Evolutionary conservation across 2,888 invertebrate species (phyloP).

Genomic region (Ptilodon capucinus): DNA sequence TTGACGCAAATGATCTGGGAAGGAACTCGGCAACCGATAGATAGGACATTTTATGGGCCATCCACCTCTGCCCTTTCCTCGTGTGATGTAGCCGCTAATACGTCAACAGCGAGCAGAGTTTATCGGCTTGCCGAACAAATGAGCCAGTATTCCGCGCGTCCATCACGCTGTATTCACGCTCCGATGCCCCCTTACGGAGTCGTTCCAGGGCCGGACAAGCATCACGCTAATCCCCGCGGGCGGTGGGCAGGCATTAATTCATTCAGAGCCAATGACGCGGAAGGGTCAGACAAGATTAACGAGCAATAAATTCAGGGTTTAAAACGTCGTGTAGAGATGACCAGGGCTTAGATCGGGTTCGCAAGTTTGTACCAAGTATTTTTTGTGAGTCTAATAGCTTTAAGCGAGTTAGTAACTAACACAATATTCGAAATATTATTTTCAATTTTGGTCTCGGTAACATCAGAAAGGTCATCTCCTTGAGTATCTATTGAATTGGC

Average conservation of each 20-base stretch:
- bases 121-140: constrained; percentile 23
- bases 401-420: too few relatives aligned
- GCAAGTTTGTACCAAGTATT: neutral
- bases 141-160: constrained; percentile 18
- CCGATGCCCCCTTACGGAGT: constrained; percentile 29
- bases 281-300: constrained; percentile 62
- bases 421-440: too few relatives aligned
- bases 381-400: too few relatives aligned
- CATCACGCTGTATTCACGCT: constrained; percentile 30
- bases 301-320: constrained; percentile 44
- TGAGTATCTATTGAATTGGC: too few relatives aligned
- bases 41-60: constrained; percentile 1
- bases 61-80: neutral
- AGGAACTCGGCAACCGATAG: neutral
- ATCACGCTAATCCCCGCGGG: constrained; percentile 33
- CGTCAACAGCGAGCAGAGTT: constrained; percentile 19
- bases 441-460: too few relatives aligned
- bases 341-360: constrained; percentile 5
- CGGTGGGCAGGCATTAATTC: constrained; percentile 36
- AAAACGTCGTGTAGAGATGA: constrained; percentile 31
- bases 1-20: neutral
- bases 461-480: too few relatives aligned
- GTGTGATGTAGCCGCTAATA: constrained; percentile 12
- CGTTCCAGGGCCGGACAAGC: constrained; percentile 28
- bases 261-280: constrained; percentile 52